These are phyloP conservation scores for Callipepla squamata DNA, from an alignment of 2,113 vertebrate genomes.

Conservation along the genomic window DNA sequence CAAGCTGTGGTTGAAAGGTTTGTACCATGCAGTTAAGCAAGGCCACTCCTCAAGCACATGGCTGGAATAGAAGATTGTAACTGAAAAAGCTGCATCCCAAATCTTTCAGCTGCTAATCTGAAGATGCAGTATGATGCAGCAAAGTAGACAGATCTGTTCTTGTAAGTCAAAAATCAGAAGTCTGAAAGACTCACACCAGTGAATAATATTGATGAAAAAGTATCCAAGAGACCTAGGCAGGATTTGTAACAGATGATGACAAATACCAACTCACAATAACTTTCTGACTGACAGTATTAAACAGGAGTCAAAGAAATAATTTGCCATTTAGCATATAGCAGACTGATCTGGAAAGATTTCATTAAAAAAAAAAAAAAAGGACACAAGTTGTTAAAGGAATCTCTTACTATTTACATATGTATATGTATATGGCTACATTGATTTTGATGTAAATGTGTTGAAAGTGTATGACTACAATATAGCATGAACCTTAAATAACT, in stretches of 20 bases:
- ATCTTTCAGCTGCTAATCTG: background rate
- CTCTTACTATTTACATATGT: background rate
- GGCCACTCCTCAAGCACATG: background rate
- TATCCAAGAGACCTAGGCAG: background rate
- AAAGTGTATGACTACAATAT: background rate
- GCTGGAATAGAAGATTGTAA: background rate
- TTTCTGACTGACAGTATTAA: background rate
- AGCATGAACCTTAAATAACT: conserved; percentile 7
- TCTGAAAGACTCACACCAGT: background rate
- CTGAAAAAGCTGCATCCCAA: background rate
- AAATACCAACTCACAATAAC: background rate
- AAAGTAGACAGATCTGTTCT: background rate
- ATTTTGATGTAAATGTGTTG: background rate
- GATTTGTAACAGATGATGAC: background rate
- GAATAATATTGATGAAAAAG: background rate
- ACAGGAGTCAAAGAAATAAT: background rate
- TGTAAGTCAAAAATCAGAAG: background rate
- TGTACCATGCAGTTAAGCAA: background rate
- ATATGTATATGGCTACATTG: background rate
- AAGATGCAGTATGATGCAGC: background rate
- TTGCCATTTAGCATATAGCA: background rate
- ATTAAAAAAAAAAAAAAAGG: background rate
- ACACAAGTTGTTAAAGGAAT: background rate
- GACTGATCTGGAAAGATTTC: background rate
- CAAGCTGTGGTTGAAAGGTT: background rate